Evolutionary conservation across 2,113 vertebrate species (phyloP).

Genomic region (Myiagra hebetior): DNA sequence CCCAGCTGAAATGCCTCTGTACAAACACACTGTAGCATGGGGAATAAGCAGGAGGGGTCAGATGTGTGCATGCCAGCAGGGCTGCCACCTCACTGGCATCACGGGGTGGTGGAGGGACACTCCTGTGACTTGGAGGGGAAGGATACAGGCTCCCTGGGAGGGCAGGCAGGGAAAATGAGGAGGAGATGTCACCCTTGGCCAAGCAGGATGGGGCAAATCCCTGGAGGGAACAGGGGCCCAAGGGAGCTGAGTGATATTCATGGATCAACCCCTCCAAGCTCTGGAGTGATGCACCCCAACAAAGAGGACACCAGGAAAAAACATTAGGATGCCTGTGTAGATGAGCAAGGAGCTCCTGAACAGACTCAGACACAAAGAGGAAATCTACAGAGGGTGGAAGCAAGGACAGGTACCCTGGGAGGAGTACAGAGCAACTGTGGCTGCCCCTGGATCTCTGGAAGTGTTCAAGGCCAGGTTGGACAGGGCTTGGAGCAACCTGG

Average conservation of each 20-base stretch:
- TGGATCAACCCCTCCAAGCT: not conserved
- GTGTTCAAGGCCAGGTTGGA: not conserved
- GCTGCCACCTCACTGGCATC: not conserved
- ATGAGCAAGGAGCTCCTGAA: not conserved
- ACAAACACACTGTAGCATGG: no score
- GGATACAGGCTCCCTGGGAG: not conserved
- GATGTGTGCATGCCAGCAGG: not conserved
- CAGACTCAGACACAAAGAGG: not conserved
- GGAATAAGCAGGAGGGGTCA: not conserved
- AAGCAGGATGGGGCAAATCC: not conserved
- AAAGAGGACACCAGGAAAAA: not conserved
- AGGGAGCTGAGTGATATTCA: not conserved
- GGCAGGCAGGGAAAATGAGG: not conserved
- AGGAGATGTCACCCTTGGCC: not conserved
- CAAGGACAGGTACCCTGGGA: not conserved
- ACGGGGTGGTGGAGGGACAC: not conserved
- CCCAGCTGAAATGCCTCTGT: no score
- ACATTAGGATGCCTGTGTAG: not conserved
- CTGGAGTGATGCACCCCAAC: not conserved
- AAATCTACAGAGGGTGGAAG: not conserved
- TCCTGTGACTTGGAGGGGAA: not conserved
- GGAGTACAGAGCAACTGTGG: not conserved
- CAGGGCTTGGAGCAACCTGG: accelerated
- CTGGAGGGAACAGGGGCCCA: not conserved
- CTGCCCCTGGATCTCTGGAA: not conserved